Conservation (phyloP, 2,113 vertebrate species). For the Synodontis membranacea region DNA sequence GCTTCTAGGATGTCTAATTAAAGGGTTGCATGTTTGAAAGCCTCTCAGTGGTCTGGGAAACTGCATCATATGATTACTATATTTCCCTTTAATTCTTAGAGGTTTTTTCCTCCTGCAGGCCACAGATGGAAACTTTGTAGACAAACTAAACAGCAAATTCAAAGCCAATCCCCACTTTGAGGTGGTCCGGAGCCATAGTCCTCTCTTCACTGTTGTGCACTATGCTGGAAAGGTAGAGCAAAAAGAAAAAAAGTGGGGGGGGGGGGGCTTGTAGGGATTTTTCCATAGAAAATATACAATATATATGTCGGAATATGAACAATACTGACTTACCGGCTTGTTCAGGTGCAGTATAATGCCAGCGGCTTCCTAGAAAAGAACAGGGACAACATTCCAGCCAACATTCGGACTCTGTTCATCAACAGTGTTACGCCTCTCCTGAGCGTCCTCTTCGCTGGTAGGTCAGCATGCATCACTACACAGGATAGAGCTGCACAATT, state of each 20-base stretch:
- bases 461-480: neutral
- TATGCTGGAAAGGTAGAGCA: slow-evolving; percentile 78
- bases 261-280: neutral
- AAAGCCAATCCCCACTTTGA: slow-evolving; percentile 69
- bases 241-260: neutral
- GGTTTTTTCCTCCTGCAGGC: slow-evolving; percentile 63
- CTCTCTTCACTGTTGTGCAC: slow-evolving; percentile 71
- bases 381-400: slow-evolving; percentile 75
- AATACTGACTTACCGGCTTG: neutral
- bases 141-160: slow-evolving; percentile 74
- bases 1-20: neutral
- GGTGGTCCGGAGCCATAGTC: slow-evolving; percentile 57
- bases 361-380: slow-evolving; percentile 78
- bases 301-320: neutral
- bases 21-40: neutral
- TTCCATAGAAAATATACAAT: neutral
- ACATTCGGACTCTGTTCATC: slow-evolving; percentile 70
- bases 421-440: slow-evolving; percentile 73
- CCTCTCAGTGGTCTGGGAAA: neutral
- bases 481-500: no score
- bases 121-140: slow-evolving; percentile 74
- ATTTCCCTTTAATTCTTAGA: neutral
- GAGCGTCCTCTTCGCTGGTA: slow-evolving; percentile 74
- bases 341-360: slow-evolving; percentile 73
- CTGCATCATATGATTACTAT: neutral